These are phyloP conservation scores for Puma concolor DNA, from an alignment of 2,113 vertebrate genomes.

Conservation along the genomic window DNA sequence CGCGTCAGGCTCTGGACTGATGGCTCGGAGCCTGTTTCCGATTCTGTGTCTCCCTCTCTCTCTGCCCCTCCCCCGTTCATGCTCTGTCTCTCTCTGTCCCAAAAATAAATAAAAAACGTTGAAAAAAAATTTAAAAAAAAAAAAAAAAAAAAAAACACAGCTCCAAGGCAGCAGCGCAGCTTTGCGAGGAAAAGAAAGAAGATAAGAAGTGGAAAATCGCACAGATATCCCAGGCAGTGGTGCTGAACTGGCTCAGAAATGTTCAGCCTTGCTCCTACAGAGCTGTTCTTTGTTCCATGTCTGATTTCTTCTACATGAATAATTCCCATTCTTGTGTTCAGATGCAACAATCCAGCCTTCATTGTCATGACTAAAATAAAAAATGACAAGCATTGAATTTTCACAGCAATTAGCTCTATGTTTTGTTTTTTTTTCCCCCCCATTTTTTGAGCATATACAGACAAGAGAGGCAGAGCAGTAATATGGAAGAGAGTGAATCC, in stretches of 20 bases:
- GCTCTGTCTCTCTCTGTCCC: no score
- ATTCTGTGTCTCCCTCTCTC: no score
- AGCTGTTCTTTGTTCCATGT: constrained; percentile 55
- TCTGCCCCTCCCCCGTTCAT: no score
- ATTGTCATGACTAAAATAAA: constrained; percentile 75
- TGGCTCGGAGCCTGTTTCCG: no score
- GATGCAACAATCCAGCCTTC: constrained; percentile 70
- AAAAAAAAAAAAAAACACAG: no score
- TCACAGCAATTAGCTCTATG: constrained; percentile 39
- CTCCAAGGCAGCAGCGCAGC: background rate
- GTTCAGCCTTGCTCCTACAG: constrained; percentile 17
- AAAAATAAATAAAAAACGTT: no score
- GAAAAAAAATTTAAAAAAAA: no score
- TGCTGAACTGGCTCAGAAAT: constrained; percentile 43
- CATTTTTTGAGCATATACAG: constrained; percentile 42
- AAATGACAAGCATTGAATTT: constrained; percentile 61
- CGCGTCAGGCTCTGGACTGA: no score
- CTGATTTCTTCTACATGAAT: constrained; percentile 68
- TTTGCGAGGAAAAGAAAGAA: background rate
- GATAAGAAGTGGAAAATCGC: background rate
- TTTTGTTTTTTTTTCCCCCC: constrained; percentile 24
- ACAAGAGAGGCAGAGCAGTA: background rate
- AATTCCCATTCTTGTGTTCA: constrained; percentile 68
- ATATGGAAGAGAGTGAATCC: background rate
- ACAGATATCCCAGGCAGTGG: background rate